Base-by-base conservation (phyloP, 1,140 invertebrate species). In the Oedothorax gibbosus region DNA sequence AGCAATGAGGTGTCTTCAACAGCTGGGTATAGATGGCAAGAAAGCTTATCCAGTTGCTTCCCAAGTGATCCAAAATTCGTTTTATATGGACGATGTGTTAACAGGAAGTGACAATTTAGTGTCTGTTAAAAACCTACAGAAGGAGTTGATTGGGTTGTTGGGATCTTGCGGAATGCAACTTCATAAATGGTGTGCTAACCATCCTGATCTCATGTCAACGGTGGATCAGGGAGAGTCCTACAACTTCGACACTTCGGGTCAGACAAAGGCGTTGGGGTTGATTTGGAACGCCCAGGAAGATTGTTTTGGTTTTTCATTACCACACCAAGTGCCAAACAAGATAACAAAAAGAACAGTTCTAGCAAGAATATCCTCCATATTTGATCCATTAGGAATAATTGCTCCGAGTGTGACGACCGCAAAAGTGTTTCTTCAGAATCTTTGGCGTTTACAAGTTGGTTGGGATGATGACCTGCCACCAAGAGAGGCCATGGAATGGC, bases 331-430 rank as follows among this genome's bases (percentile, higher is more conserved):
- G 8, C 35, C 51, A 50, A n/a, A 21, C 0, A 72, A 49, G 18
- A 49, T 51, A 14, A 72, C 78, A 35, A 81, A 81, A 62, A 10
- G 64, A 69, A 10, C 50, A 14, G 66, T 71, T 0, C 18, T 81
- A 0, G 68, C 78, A 11, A 10, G 6, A 10, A 81, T 90, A 11
- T 86, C 89, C 1, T 86, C 86, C 75, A 57, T 90, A 10, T 92
- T 90, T 86, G 91, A 92, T 87, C 91, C 91, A 15, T 86, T 91
- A 18, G 91, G 91, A 54, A 80, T 91, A 12, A 35, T 91, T 12
- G 87, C 87, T 35, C 90, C 91, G 35, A 64, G 89, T 12, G 87
- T 89, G 12, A 87, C 90, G 9, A 86, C 79, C 14, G 88, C 88
- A 35, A 91, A 92, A 87, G 87, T 90, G 7, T 81, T 91, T 6